A percentile compares a stretch with the other conserved stretches of the same genome.
These are phyloP conservation scores for Temnothorax rugatulus DNA, from an alignment of 2,888 invertebrate genomes.

Conservation along the genomic window DNA sequence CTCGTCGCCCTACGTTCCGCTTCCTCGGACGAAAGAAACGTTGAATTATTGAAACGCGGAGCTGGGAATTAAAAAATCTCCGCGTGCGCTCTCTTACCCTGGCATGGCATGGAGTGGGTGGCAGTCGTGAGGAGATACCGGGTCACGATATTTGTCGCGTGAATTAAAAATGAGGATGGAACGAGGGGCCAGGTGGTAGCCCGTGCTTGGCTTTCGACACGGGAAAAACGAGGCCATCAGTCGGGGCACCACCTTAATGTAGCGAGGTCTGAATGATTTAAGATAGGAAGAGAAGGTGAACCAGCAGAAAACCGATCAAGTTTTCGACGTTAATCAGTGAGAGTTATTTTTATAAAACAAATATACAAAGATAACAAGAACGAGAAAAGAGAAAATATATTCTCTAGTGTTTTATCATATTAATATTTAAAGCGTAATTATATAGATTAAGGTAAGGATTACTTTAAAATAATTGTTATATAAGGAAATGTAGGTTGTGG, in stretches of 20 bases:
- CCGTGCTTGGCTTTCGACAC: constrained; percentile 65
- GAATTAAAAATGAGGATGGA: constrained; percentile 85
- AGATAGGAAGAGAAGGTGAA: constrained; percentile 61
- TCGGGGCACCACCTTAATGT: constrained; percentile 80
- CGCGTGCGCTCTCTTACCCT: constrained; percentile 62
- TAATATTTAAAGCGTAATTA: neutral
- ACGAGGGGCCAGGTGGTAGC: constrained; percentile 70
- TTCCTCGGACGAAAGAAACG: constrained; percentile 66
- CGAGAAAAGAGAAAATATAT: neutral
- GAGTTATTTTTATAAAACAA: constrained; percentile 44
- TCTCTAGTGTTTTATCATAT: neutral
- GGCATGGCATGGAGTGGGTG: constrained; percentile 65
- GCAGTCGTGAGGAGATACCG: constrained; percentile 67
- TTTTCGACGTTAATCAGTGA: constrained; percentile 14
- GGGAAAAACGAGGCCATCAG: constrained; percentile 81
- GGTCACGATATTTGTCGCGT: constrained; percentile 82
- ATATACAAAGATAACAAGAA: neutral
- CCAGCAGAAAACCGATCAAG: constrained; percentile 31
- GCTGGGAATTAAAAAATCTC: constrained; percentile 84
- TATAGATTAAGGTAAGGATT: neutral
- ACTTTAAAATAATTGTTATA: neutral
- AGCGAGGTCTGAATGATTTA: constrained; percentile 80
- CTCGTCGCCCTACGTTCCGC: constrained; percentile 2
- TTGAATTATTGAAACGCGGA: constrained; percentile 83
- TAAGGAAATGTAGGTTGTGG: neutral